These are phyloP conservation scores for Amorpha juglandis DNA, from an alignment of 2,888 invertebrate genomes.

Conservation along the genomic window DNA sequence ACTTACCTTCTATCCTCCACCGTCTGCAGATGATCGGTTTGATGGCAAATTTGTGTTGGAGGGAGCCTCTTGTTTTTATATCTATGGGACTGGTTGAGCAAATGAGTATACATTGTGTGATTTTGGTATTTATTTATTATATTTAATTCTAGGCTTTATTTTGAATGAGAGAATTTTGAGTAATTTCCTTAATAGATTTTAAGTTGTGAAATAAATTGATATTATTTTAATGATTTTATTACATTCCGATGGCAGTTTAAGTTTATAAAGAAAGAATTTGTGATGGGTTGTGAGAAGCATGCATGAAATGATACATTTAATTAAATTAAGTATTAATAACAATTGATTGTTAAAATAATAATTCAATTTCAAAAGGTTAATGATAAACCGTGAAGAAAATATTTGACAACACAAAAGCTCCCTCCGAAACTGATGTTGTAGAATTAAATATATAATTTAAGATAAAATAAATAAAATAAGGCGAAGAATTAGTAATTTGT, in stretches of 20 bases:
- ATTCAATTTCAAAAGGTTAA: not conserved
- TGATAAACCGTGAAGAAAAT: not conserved
- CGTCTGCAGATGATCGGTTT: conserved; percentile 78
- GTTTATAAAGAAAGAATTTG: conserved; percentile 10
- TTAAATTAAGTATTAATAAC: not conserved
- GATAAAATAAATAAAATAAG: conserved; percentile 36
- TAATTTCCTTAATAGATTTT: too few species aligned
- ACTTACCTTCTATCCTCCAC: conserved; percentile 75
- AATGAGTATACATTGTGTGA: not conserved
- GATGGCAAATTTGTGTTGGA: conserved; percentile 34
- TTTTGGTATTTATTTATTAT: too few species aligned
- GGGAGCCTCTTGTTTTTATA: conserved; percentile 33
- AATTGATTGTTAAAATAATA: conserved; percentile 1
- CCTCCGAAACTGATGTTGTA: conserved; percentile 30
- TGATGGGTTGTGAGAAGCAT: conserved; percentile 19
- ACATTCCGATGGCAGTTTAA: not conserved
- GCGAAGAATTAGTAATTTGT: conserved; percentile 39
- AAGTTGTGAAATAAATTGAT: too few species aligned
- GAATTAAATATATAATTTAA: conserved; percentile 31
- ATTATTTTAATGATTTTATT: not conserved
- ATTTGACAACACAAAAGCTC: conserved; percentile 37
- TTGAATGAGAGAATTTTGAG: too few species aligned
- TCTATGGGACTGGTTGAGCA: not conserved
- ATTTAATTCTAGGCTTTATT: too few species aligned
- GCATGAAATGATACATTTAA: conserved; percentile 1